These are phyloP conservation scores for Dasypus novemcinctus DNA, from an alignment of 2,113 vertebrate genomes.

Conservation along the genomic window DNA sequence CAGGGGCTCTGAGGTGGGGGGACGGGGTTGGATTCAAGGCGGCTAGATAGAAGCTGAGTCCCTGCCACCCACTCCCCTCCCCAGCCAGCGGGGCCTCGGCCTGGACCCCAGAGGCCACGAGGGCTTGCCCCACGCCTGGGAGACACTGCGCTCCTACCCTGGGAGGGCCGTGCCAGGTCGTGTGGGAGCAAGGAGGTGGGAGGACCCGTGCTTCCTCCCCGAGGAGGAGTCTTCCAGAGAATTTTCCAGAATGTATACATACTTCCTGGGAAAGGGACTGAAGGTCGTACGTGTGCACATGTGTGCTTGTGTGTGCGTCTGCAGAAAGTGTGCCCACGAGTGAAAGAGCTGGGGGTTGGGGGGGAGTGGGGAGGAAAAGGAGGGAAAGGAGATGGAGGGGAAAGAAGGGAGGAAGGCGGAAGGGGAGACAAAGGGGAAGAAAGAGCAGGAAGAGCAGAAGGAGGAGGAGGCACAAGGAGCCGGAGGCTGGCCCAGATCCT, in stretches of 20 bases:
- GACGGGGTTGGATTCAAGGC: constrained; percentile 56
- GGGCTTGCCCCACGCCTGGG: background rate
- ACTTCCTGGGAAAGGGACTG: rapidly evolving
- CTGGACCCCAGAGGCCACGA: background rate
- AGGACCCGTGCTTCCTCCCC: too few relatives aligned
- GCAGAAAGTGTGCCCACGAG: background rate
- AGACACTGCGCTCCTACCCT: rapidly evolving
- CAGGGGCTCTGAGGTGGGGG: constrained; percentile 28
- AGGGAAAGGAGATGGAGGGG: background rate
- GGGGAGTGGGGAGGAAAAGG: too few relatives aligned
- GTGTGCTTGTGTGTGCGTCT: background rate
- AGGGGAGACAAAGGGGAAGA: too few relatives aligned
- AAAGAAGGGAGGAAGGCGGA: too few relatives aligned
- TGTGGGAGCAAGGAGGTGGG: background rate
- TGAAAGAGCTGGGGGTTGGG: background rate
- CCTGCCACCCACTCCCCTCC: background rate
- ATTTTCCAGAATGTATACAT: background rate
- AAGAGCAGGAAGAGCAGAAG: too few relatives aligned
- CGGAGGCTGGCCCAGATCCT: background rate
- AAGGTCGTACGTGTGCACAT: background rate
- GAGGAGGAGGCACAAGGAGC: background rate
- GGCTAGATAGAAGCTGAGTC: constrained; percentile 66
- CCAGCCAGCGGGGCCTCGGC: background rate
- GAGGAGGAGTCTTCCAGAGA: background rate
- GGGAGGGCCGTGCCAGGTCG: too few relatives aligned